Evolutionary conservation across 2,113 vertebrate genomes (phyloP), one percentile per base, ranked within the genome.

Genomic region (Numida meleagris): DNA sequence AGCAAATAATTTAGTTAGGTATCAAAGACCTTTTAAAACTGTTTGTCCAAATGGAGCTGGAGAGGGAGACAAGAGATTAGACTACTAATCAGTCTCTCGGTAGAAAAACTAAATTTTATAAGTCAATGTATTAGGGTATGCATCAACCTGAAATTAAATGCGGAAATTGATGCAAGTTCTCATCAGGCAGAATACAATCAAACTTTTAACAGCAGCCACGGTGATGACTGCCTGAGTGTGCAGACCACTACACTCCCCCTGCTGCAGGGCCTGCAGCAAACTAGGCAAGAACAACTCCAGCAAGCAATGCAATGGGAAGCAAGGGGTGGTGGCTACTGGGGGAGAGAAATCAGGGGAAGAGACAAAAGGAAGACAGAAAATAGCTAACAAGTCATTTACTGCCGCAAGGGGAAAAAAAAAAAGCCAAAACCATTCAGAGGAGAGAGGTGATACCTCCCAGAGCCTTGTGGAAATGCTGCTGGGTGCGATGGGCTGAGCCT

Each of bases 301-400:
- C 53, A 38, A 67, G 38, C 0, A 31, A 9, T 2, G 25, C 10
- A 6, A 20, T 2, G 27, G 6, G 33, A 33, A 19, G 31, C 45
- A 70, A 42, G 40, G 21, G 42, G 5, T 3, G 14, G 18, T 1
- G 13, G 40, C 36, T 63, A 6, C 23, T 20, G 24, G 19, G 23
- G 67, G 10, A 33, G 18, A 53, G 77, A 33, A 29, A 6, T 6
- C 12, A 14, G 25, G 6, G 2, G 4, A 6, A 14, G 7, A 43
- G 14, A 7, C 8, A 55, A 59, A 48, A 88, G 16, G 6, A 40
- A 9, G 18, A 45, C 3, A 71, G 21, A 63, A 82, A 75, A 46
- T 0, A 29, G 36, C 18, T 92, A 18, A n/a, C 12, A 10, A 14
- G 6, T 46, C 72, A 59, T 38, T 34, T 55, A 16, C 33, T 43